Conservation (phyloP, 92 coral and sea anemone species). For the Heteractis magnifica region DNA sequence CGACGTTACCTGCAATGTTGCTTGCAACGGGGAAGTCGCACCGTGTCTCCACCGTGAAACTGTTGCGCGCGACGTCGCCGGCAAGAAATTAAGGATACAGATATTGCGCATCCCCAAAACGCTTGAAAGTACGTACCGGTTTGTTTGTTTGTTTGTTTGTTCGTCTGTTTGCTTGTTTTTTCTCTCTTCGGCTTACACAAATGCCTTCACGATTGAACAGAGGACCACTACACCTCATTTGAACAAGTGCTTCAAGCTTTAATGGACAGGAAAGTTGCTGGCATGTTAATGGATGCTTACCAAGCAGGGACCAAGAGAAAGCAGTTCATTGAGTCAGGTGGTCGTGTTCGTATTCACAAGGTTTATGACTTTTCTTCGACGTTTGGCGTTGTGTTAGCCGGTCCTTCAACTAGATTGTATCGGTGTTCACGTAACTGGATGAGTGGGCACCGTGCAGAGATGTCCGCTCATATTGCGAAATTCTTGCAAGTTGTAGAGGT, state of each 20-base stretch:
- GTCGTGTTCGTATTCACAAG: conserved; percentile 43
- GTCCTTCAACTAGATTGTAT: conserved; percentile 61
- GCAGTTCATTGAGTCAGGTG: conserved; percentile 40
- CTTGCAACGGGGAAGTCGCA: no score
- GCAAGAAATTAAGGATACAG: no score
- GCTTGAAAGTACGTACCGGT: no score
- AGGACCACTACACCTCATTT: conserved; percentile 51
- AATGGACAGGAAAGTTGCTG: conserved; percentile 49
- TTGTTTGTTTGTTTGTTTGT: no score
- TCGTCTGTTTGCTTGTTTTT: not conserved
- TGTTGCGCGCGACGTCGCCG: no score
- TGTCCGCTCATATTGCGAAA: conserved; percentile 56
- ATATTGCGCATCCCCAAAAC: no score
- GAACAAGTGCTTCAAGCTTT: conserved; percentile 64
- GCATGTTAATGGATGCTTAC: conserved; percentile 75
- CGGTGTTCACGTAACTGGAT: conserved; percentile 70
- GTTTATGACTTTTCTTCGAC: conserved; percentile 68
- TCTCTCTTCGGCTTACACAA: no score
- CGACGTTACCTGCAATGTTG: no score
- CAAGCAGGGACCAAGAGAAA: conserved; percentile 68
- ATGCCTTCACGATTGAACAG: conserved; percentile 16
- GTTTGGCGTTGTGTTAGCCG: conserved; percentile 78
- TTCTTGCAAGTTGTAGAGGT: conserved; percentile 56
- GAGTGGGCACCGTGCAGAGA: conserved; percentile 53
- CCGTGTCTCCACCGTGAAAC: no score